phyloP scores from a whole-genome alignment of 1,140 invertebrate species.

The Aphidius ervi region DNA sequence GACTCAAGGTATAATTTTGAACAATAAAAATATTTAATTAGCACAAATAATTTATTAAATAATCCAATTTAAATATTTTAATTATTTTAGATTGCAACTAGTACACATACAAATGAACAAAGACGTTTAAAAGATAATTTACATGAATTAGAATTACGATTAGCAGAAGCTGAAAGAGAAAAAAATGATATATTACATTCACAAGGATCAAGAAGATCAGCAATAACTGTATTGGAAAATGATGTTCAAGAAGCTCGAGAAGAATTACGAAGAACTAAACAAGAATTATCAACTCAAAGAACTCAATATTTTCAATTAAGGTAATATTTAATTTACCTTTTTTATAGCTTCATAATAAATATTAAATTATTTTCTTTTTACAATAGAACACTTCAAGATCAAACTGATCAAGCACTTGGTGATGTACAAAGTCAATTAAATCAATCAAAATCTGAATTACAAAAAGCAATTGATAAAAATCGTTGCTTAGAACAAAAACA shows the following conservation, averaged over 20 bases:
- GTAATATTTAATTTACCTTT: conserved; percentile 27
- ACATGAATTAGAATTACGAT: conserved; percentile 39
- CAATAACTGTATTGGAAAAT: conserved; percentile 43
- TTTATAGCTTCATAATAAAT: neutral
- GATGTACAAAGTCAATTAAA: conserved; percentile 57
- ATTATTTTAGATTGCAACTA: conserved; percentile 51
- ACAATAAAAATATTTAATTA: too few relatives aligned
- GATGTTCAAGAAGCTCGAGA: conserved; percentile 41
- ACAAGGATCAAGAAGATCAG: conserved; percentile 41
- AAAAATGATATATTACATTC: conserved; percentile 45
- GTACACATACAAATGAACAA: conserved; percentile 52
- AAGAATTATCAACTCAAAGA: conserved; percentile 43
- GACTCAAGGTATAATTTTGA: conserved; percentile 49
- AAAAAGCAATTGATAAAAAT: conserved; percentile 53
- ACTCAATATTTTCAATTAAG: conserved; percentile 48
- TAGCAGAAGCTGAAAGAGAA: conserved; percentile 43
- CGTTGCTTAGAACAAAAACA: conserved; percentile 55
- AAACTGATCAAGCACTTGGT: conserved; percentile 59
- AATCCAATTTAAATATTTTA: conserved; percentile 19
- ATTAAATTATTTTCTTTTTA: conserved; percentile 29
- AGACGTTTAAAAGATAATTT: conserved; percentile 40
- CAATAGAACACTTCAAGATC: conserved; percentile 57
- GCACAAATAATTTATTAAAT: neutral
- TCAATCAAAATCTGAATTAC: conserved; percentile 55
- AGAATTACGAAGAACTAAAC: conserved; percentile 40